Conservation (phyloP, 2,888 invertebrate genomes). For the Epicampocera succincta region DNA sequence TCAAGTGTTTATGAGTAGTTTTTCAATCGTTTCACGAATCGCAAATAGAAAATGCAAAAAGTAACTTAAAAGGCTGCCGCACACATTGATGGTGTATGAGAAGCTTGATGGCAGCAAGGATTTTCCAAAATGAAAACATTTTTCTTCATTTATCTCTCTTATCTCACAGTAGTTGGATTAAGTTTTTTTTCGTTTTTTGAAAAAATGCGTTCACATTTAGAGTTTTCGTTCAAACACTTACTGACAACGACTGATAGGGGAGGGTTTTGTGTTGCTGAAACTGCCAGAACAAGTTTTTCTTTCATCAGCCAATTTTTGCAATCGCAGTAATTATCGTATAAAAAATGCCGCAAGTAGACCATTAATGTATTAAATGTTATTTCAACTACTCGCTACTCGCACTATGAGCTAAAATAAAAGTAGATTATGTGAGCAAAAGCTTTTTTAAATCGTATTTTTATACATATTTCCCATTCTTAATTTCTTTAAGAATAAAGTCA, state of each 20-base stretch:
- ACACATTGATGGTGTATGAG: slow-evolving; percentile 24
- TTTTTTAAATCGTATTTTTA: too few species aligned
- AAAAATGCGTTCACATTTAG: background rate
- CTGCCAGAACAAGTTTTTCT: too few species aligned
- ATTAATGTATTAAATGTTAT: too few species aligned
- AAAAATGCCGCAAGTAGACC: too few species aligned
- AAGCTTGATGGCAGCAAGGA: slow-evolving; percentile 40
- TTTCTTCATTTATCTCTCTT: slow-evolving; percentile 26
- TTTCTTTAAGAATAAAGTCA: background rate
- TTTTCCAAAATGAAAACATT: slow-evolving; percentile 47
- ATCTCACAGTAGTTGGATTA: background rate
- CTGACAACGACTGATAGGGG: too few species aligned
- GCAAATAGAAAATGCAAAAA: background rate
- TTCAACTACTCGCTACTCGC: too few species aligned
- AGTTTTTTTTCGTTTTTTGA: background rate
- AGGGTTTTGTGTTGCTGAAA: too few species aligned
- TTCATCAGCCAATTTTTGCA: background rate
- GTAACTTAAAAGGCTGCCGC: background rate
- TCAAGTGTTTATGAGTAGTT: slow-evolving; percentile 57
- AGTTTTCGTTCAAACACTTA: too few species aligned
- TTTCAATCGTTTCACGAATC: slow-evolving; percentile 38
- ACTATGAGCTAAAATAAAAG: background rate
- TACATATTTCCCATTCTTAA: too few species aligned
- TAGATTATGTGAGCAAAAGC: too few species aligned
- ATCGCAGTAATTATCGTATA: background rate